Evolutionary conservation across 2,797 vertebrate species (phyloP), one percentile per base, ranked within the genome.

Genomic region (Eupleurogrammus muticus): DNA sequence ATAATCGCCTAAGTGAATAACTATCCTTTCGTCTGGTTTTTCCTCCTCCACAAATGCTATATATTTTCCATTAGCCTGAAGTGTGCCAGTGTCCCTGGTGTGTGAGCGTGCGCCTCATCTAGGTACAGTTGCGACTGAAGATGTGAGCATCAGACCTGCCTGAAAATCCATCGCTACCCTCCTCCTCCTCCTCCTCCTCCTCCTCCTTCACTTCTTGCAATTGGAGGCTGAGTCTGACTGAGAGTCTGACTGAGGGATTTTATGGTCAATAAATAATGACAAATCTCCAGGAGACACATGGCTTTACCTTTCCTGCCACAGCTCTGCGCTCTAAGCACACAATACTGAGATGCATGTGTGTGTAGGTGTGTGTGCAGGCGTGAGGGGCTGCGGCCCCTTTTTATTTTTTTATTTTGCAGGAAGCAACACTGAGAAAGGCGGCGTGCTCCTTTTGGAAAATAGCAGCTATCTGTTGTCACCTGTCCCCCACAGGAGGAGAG

Each of bases 1-100:
- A 87, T 87, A 85, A 91, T 87, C 87, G 84, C 85, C 84, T 84
- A 80, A 85, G 84, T 84, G 79, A 85, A 72, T 69, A 76, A 66
- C 74, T 51, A 75, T 79, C 75, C 56, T 71, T 82, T 89, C 73
- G 83, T 89, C 84, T 76, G 70, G 87, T 83, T 88, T n/a, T 83
- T 66, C 67, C 66, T 55, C 48, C 9, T 50, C 49, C 49, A 36
- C 36, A 54, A n/a, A 48, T 54, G 56, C n/a, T 49, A 32, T 72
- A 56, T 74, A 56, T 80, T 74, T 75, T 70, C 57, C 63, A 76
- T 80, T 66, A 59, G 59, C 63, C 38, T 63, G 36, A 32, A 83
- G 72, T 70, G 54, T 60, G 24, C 54, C 6, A 0, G 40, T 54
- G 66, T 74, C 73, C 67, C 59, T 20, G 5, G 17, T 82, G 75